Evolutionary conservation across 2,888 invertebrate species (phyloP).

Genomic region (Lithosia quadra): DNA sequence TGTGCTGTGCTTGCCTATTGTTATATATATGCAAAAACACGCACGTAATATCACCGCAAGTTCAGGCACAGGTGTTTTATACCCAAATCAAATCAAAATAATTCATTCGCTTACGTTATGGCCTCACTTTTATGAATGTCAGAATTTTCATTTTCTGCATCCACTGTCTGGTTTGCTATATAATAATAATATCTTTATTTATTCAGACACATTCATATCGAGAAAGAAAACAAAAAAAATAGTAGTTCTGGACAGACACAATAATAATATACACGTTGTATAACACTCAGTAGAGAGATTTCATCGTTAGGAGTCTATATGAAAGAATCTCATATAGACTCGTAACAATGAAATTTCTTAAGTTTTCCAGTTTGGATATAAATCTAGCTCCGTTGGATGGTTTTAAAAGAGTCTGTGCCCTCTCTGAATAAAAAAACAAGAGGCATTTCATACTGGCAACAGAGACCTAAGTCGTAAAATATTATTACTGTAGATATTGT

Average conservation of each 20-base stretch:
- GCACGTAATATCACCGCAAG: not conserved
- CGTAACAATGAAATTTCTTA: too few relatives aligned
- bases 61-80: conserved; percentile 9
- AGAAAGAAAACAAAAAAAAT: not conserved
- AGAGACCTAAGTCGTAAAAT: too few relatives aligned
- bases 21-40: not conserved
- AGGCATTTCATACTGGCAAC: too few relatives aligned
- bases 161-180: not conserved
- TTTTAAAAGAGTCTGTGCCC: too few relatives aligned
- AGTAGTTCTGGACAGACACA: not conserved
- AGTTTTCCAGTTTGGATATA: too few relatives aligned
- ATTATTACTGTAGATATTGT: too few relatives aligned
- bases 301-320: too few relatives aligned
- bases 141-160: conserved; percentile 4
- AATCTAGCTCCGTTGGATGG: too few relatives aligned
- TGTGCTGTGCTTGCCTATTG: not conserved
- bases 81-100: conserved; percentile 12
- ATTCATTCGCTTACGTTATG: conserved; percentile 1
- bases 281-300: too few relatives aligned
- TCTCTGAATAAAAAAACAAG: too few relatives aligned
- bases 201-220: not conserved
- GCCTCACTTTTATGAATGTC: not conserved
- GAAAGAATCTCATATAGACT: too few relatives aligned
- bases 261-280: too few relatives aligned
- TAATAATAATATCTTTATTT: not conserved